A percentile compares a stretch with the other conserved stretches of the same genome.
Conservation (phyloP, 2,888 invertebrate genomes). For the Hecatera dysodea region DNA sequence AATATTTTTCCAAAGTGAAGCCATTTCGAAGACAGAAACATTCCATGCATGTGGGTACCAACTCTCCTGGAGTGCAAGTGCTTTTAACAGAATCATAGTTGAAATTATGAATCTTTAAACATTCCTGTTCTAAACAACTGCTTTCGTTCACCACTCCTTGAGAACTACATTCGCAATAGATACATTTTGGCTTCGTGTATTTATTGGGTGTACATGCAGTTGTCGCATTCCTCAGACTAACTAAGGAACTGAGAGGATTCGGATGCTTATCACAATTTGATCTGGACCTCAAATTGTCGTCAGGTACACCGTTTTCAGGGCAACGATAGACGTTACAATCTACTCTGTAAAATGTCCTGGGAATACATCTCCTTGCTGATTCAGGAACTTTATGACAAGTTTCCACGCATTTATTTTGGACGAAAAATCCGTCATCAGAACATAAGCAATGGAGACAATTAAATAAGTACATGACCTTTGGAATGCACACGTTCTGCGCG, state of each 20-base stretch:
- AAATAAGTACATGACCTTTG: conserved; percentile 84
- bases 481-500: conserved; percentile 79
- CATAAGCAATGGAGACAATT: conserved; percentile 83
- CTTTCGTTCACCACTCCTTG: conserved; percentile 76
- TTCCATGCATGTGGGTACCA: conserved; percentile 81
- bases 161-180: conserved; percentile 81
- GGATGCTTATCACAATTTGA: conserved; percentile 66
- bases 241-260: conserved; percentile 58
- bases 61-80: conserved; percentile 79
- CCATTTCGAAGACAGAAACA: conserved; percentile 81
- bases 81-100: conserved; percentile 68
- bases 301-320: conserved; percentile 74
- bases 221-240: conserved; percentile 64
- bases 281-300: conserved; percentile 75
- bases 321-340: conserved; percentile 83
- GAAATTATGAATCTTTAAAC: conserved; percentile 71
- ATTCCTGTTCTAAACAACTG: conserved; percentile 79
- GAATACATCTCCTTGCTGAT: conserved; percentile 72
- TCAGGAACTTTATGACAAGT: conserved; percentile 73
- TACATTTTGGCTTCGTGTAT: conserved; percentile 79
- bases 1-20: conserved; percentile 74
- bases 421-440: conserved; percentile 79
- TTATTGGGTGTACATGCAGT: conserved; percentile 74
- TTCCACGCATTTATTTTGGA: conserved; percentile 78
- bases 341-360: conserved; percentile 78